Conservation (phyloP, 2,797 vertebrate species). For the Characodon lateralis region DNA sequence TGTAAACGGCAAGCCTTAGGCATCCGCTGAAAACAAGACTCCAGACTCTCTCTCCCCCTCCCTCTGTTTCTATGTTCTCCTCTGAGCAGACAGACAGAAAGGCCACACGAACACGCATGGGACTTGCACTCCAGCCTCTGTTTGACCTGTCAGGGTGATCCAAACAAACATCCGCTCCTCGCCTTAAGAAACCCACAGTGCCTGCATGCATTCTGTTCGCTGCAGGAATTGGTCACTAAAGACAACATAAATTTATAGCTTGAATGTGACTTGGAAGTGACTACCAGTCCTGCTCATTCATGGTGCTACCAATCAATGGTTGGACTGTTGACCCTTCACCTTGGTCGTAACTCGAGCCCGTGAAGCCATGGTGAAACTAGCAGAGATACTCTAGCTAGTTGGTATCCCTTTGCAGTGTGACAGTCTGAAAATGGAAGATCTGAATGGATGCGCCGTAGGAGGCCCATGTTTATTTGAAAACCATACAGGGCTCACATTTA, state of each 20-base stretch:
- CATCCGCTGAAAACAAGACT: conserved; percentile 46
- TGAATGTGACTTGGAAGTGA: conserved; percentile 42
- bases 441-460: conserved; percentile 51
- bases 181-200: conserved; percentile 28
- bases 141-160: conserved; percentile 60
- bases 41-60: conserved; percentile 39
- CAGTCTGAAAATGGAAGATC: conserved; percentile 58
- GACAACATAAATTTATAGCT: conserved; percentile 40
- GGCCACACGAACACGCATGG: conserved; percentile 5
- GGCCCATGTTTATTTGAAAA: conserved; percentile 46
- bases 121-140: conserved; percentile 50
- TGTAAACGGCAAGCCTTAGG: conserved; percentile 56
- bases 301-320: conserved; percentile 69
- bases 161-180: conserved; percentile 61
- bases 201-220: conserved; percentile 52
- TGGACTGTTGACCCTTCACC: conserved; percentile 75
- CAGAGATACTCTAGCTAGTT: conserved; percentile 56
- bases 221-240: conserved; percentile 36
- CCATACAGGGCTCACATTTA: conserved; percentile 23
- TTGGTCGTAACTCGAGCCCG: conserved; percentile 71
- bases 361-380: conserved; percentile 67
- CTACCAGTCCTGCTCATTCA: conserved; percentile 50
- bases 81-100: conserved; percentile 42
- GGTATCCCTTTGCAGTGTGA: conserved; percentile 59
- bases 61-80: conserved; percentile 12